Conservation (phyloP, 2,797 vertebrate species). For the Malacoraja senta region DNA sequence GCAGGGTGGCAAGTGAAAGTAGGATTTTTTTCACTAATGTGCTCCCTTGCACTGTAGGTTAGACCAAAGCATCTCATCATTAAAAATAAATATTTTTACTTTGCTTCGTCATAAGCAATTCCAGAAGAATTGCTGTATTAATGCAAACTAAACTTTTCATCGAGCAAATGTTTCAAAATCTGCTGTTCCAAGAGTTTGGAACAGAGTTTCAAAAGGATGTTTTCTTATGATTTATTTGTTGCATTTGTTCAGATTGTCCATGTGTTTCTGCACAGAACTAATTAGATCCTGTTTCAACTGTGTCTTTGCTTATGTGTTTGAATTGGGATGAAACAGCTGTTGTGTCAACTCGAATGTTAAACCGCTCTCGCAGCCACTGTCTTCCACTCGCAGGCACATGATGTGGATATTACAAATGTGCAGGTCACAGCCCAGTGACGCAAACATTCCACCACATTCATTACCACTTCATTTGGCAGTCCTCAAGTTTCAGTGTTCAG, state of each 20-base stretch:
- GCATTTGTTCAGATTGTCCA: neutral
- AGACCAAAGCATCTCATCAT: neutral
- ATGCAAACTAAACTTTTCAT: neutral
- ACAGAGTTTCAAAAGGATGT: neutral
- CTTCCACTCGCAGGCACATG: constrained; percentile 52
- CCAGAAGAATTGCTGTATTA: neutral
- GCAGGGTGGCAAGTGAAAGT: no score
- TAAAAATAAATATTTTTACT: neutral
- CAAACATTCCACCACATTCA: constrained; percentile 48
- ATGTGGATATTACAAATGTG: constrained; percentile 61
- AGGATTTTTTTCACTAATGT: neutral
- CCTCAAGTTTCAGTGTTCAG: constrained; percentile 55
- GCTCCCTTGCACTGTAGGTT: neutral
- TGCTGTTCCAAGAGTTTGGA: neutral
- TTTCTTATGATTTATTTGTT: neutral
- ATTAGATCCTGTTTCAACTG: constrained; percentile 48
- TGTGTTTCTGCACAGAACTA: constrained; percentile 3
- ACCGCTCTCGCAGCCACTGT: constrained; percentile 50
- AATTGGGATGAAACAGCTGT: constrained; percentile 53
- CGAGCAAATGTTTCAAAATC: neutral
- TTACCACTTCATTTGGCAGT: constrained; percentile 60
- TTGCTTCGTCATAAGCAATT: neutral
- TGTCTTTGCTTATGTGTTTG: constrained; percentile 42
- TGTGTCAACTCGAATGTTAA: constrained; percentile 55
- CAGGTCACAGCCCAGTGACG: constrained; percentile 55